phyloP scores from a whole-genome alignment of 2,113 vertebrate genomes.

The Bucco capensis region DNA sequence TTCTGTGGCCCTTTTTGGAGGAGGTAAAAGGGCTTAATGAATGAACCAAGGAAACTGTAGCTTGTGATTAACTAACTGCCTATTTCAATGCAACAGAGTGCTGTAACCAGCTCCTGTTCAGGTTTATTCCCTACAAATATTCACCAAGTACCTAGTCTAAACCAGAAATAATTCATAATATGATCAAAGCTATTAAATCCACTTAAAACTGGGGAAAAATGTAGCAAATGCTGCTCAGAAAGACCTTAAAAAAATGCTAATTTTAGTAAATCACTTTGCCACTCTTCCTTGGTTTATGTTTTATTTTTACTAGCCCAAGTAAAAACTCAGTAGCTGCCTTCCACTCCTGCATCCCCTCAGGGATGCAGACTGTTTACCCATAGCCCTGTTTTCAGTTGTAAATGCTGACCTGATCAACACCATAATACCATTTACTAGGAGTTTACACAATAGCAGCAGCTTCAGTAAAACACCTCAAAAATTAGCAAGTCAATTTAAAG shows the following conservation, averaged over 20 bases:
- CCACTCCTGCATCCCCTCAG: constrained; percentile 12
- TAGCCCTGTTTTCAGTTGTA: constrained; percentile 64
- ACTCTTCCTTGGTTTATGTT: neutral
- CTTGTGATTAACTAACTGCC: neutral
- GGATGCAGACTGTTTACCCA: constrained; percentile 48
- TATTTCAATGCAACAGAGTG: neutral
- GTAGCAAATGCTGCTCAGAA: neutral
- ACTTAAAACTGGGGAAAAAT: neutral
- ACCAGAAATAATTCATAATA: neutral
- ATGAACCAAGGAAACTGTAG: neutral
- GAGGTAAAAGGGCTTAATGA: neutral
- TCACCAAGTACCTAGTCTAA: neutral
- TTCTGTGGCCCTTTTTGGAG: neutral
- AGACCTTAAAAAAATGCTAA: neutral
- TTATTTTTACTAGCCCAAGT: neutral
- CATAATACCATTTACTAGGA: constrained; percentile 47
- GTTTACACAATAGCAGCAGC: constrained; percentile 32
- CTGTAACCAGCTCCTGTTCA: neutral
- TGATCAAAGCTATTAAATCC: neutral
- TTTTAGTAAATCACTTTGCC: neutral
- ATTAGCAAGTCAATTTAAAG: constrained; percentile 73
- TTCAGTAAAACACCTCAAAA: constrained; percentile 40
- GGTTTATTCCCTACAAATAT: neutral
- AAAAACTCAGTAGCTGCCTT: neutral
- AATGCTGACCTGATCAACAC: constrained; percentile 59